phyloP scores from a whole-genome alignment of 1,140 invertebrate genomes.

The Drosophila obscura region DNA sequence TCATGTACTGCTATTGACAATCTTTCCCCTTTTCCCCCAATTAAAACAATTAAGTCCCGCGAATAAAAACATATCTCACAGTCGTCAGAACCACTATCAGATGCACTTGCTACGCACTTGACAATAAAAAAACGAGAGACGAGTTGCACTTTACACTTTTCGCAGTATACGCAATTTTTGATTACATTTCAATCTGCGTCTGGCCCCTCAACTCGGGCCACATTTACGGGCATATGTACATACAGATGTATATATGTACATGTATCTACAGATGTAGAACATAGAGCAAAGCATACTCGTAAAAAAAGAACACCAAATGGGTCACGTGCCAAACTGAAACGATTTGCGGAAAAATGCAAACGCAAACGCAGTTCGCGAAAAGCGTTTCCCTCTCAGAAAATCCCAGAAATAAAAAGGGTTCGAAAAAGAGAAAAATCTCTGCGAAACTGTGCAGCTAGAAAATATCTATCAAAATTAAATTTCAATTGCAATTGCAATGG shows the following conservation, averaged over 20 bases:
- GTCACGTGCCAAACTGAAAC: conserved; percentile 43
- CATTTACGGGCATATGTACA: too few relatives aligned
- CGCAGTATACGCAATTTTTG: conserved; percentile 62
- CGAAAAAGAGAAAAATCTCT: background rate
- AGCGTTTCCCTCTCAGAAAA: conserved; percentile 18
- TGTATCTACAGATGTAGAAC: conserved; percentile 4
- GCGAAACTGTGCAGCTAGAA: conserved; percentile 35
- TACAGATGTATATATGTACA: background rate
- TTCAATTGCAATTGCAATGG: conserved; percentile 51
- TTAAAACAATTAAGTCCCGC: background rate
- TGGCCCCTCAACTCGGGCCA: conserved; percentile 3
- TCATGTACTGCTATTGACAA: too few relatives aligned
- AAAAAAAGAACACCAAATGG: conserved; percentile 32
- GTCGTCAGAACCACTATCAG: background rate
- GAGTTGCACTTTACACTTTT: conserved; percentile 38
- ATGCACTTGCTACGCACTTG: conserved; percentile 25
- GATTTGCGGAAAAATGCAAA: conserved; percentile 51
- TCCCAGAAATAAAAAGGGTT: background rate
- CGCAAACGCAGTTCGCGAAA: conserved; percentile 34
- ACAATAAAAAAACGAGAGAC: conserved; percentile 24
- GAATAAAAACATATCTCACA: background rate
- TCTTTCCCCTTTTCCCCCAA: background rate
- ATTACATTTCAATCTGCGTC: conserved; percentile 67
- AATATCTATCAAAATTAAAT: conserved; percentile 75
- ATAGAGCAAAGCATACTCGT: conserved; percentile 1